A percentile compares a stretch with the other conserved stretches of the same genome.
These are phyloP conservation scores for Drosophila suzukii DNA, from an alignment of 1,140 invertebrate species.

Conservation along the genomic window DNA sequence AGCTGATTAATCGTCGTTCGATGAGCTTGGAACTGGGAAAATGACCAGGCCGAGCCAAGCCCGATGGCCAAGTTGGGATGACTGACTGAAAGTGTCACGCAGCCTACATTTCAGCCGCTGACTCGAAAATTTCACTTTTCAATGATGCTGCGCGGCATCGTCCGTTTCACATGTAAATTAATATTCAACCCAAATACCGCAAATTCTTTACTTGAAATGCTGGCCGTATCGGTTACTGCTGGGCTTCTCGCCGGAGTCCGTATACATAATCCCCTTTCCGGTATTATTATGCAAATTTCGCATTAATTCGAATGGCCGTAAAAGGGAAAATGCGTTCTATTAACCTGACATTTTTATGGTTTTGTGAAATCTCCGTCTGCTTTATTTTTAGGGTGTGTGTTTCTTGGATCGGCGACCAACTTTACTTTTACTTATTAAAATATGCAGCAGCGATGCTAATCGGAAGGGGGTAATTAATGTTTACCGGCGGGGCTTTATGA, in stretches of 20 bases:
- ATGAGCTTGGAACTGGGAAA: slow-evolving; percentile 80
- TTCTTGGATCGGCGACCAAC: slow-evolving; percentile 16
- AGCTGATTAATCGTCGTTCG: slow-evolving; percentile 81
- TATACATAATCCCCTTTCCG: slow-evolving; percentile 39
- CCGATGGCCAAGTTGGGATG: slow-evolving; percentile 11
- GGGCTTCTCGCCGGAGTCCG: slow-evolving; percentile 16
- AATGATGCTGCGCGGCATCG: slow-evolving; percentile 63
- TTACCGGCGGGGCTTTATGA: not conserved
- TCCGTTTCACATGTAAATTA: slow-evolving; percentile 82
- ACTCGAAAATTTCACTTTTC: slow-evolving; percentile 79
- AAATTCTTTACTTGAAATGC: slow-evolving; percentile 73
- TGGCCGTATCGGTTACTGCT: slow-evolving; percentile 45
- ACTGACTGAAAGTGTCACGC: slow-evolving; percentile 80
- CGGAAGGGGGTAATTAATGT: slow-evolving; percentile 26
- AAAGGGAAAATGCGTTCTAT: slow-evolving; percentile 66
- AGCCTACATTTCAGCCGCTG: slow-evolving; percentile 72
- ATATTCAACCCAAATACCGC: slow-evolving; percentile 84
- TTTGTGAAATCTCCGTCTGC: slow-evolving; percentile 71
- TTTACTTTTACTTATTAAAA: slow-evolving; percentile 55
- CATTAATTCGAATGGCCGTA: slow-evolving; percentile 72
- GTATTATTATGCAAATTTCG: slow-evolving; percentile 78
- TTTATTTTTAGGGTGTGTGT: slow-evolving; percentile 46
- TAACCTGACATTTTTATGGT: slow-evolving; percentile 69
- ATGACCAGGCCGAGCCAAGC: slow-evolving; percentile 62
- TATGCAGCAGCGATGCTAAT: slow-evolving; percentile 40